Evolutionary conservation across 2,888 invertebrate species (phyloP).

Genomic region (Callyntrura guangdongensis): DNA sequence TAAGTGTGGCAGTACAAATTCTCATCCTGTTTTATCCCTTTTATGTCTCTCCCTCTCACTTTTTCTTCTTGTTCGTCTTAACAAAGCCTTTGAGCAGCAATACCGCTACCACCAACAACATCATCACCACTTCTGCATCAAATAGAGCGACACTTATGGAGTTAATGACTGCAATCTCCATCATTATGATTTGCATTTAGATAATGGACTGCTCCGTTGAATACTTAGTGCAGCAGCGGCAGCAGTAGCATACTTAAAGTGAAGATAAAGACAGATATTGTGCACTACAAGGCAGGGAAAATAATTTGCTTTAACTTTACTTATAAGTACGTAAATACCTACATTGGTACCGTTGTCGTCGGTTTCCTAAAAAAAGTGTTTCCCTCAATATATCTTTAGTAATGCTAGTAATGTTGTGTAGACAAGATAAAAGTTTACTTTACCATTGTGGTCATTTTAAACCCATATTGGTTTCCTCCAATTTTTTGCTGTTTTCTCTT

Average conservation of each 20-base stretch:
- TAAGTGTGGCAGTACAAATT: constrained; percentile 80
- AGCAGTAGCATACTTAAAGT: not conserved
- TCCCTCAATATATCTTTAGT: constrained; percentile 53
- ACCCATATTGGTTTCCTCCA: not conserved
- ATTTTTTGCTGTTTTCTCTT: constrained; percentile 7
- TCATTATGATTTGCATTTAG: constrained; percentile 81
- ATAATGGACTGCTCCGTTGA: constrained; percentile 75
- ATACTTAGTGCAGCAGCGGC: constrained; percentile 51
- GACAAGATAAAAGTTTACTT: constrained; percentile 51
- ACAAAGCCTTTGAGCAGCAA: constrained; percentile 55
- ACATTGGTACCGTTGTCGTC: not conserved
- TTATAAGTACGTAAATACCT: not conserved
- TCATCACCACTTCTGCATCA: constrained; percentile 7
- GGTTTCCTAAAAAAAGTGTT: not conserved
- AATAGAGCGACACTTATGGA: constrained; percentile 56
- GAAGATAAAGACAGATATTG: not conserved
- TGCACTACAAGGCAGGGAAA: not conserved
- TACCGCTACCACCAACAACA: not conserved
- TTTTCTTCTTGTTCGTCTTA: constrained; percentile 51
- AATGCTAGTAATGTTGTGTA: constrained; percentile 72
- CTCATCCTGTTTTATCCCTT: constrained; percentile 81
- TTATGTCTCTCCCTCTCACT: constrained; percentile 70
- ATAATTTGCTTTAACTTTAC: constrained; percentile 26
- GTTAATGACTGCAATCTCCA: constrained; percentile 80
- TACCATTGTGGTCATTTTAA: constrained; percentile 1